Base-by-base conservation (phyloP, 2,888 invertebrate genomes). In the Watsonalla binaria region DNA sequence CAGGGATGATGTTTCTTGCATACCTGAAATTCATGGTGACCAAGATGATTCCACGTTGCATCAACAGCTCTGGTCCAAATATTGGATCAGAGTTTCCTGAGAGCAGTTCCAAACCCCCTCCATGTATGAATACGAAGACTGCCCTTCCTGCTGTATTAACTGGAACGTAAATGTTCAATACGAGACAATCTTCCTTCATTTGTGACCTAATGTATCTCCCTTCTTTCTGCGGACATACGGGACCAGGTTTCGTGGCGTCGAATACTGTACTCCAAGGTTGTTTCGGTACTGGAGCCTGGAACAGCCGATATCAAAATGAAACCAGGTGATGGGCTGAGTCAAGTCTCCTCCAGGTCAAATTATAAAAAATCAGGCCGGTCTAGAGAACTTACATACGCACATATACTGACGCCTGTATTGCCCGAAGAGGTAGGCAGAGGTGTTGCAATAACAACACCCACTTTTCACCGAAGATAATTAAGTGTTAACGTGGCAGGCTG, bases 11-110 rank as follows among this genome's bases (percentile, higher is more conserved):
- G 24, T 24, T 24, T 6, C 13, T 6, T 7, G 7, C n/a, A 6
- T 53, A 74, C 74, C 76, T 73, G 60, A 74, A 82, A 55, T 83
- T 84, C 34, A 83, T 55, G 0, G 82, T 75, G 4, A 82, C 78
- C 7, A 76, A 66, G 46, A 86, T 72, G 9, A 85, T 59, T 35
- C 72, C 66, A 15, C 66, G 63, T 53, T 70, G 56, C 59, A 82
- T 59, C n/a, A 78, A 58, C 2, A 72, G 58, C 47, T 76, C 63
- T 5, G 82, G 80, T 6, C 82, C 80, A 45, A 65, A 69, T 2
- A 63, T 13, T n/a, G 53, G 0, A 39, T 65, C 60, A 5, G 53
- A 50, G 49, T 71, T 60, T n/a, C 73, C 75, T 5, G 73, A 65
- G 6, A 74, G 70, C 0, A 47, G 39, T 33, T 60, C 62, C 53